Evolutionary conservation across 2,888 invertebrate species (phyloP).

Genomic region (Mamestra brassicae): DNA sequence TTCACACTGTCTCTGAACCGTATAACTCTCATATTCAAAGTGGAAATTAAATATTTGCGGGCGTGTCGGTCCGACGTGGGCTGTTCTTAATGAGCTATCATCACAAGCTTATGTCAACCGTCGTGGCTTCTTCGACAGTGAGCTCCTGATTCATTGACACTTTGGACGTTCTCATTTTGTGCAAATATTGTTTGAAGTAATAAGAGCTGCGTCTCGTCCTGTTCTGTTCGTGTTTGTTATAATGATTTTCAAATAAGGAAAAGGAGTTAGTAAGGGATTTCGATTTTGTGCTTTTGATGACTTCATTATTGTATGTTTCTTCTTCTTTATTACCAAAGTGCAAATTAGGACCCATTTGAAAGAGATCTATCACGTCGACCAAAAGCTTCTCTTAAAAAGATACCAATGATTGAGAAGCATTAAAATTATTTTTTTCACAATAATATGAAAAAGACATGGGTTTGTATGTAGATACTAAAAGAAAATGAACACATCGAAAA

Average conservation of each 20-base stretch:
- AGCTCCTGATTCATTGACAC: constrained; percentile 61
- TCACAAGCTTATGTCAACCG: constrained; percentile 67
- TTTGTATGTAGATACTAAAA: constrained; percentile 1
- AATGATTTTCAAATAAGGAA: constrained; percentile 34
- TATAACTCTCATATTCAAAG: constrained; percentile 70
- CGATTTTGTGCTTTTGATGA: background rate
- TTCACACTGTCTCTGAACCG: constrained; percentile 28
- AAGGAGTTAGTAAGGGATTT: background rate
- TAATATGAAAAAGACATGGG: background rate
- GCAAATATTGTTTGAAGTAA: constrained; percentile 55
- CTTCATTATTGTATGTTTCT: background rate
- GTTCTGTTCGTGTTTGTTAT: constrained; percentile 38
- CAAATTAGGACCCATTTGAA: no score
- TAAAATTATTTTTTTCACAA: no score
- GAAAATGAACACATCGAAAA: constrained; percentile 26
- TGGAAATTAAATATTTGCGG: constrained; percentile 76
- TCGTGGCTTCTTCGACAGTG: constrained; percentile 65
- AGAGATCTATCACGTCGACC: no score
- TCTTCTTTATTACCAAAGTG: background rate
- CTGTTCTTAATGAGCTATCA: constrained; percentile 76
- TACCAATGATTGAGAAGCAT: no score
- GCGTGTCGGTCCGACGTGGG: constrained; percentile 62
- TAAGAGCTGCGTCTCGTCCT: background rate
- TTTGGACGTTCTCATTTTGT: constrained; percentile 53
- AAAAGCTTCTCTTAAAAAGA: no score